Percentiles rank a stretch among this genome's conserved stretches.
phyloP scores from a whole-genome alignment of 2,797 vertebrate species.

The Urophycis tenuis region DNA sequence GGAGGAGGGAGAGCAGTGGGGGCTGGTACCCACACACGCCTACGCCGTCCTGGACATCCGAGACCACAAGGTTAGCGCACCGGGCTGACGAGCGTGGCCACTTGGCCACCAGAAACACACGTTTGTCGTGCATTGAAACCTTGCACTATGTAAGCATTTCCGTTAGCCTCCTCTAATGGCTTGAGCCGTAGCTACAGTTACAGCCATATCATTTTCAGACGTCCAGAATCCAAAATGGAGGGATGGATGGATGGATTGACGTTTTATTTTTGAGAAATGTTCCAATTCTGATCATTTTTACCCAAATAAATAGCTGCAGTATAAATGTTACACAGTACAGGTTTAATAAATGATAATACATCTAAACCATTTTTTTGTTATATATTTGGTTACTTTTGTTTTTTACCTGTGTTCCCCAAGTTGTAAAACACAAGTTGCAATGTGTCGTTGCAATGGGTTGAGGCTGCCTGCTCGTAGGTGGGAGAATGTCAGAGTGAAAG shows the following conservation, averaged over 20 bases:
- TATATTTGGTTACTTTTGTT: too few species aligned
- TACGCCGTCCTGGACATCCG: conserved; percentile 96
- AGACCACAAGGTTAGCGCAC: conserved; percentile 81
- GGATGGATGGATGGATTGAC: background rate
- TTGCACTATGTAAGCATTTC: background rate
- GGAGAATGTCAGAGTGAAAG: too few species aligned
- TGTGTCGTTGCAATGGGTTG: too few species aligned
- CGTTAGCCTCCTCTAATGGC: background rate
- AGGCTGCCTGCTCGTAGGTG: too few species aligned
- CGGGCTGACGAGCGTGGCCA: background rate
- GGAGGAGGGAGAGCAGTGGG: conserved; percentile 94
- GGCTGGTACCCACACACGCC: conserved; percentile 94
- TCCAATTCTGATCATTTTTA: background rate
- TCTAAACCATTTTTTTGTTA: too few species aligned
- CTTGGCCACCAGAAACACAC: background rate
- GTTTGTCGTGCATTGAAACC: background rate
- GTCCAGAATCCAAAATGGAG: background rate
- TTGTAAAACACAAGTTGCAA: too few species aligned
- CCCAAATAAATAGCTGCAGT: background rate
- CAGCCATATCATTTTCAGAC: background rate
- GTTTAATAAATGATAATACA: too few species aligned
- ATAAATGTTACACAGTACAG: background rate
- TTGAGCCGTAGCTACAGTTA: background rate
- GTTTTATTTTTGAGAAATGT: background rate
- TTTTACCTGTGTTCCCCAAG: too few species aligned